Evolutionary conservation across 2,888 invertebrate genomes (phyloP), one percentile per base, ranked within the genome.

Genomic region (Bembecia ichneumoniformis): DNA sequence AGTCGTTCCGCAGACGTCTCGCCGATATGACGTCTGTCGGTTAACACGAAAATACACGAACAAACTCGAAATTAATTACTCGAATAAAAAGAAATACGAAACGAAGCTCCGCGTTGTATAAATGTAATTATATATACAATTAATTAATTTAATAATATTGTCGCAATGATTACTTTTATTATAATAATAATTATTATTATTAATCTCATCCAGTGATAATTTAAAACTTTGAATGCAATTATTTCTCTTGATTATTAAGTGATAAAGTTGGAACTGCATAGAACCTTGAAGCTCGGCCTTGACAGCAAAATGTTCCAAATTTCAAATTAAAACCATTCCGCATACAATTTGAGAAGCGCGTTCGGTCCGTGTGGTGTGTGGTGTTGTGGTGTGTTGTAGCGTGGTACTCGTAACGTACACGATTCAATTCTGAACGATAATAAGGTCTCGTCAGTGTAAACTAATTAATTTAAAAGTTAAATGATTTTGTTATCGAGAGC

Each of bases 1-100:
- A 84, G 84, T 84, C 68, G 74, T 66, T 65, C 68, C 61, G 69
- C 77, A 67, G 77, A 66, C 82, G 81, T 77, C 82, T 72, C 51
- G 49, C 46, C 55, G 66, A 55, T 51, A 63, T 75, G 77, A 81
- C 78, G 83, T 80, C 71, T 66, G 69, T 47, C 52, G 53, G 54
- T 56, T 60, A 51, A 51, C 76, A 68, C 75, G 64, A 71, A 63
- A 64, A 56, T 54, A 61, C 71, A 77, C 79, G 75, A 81, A 74
- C 67, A 64, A 65, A 63, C 66, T 65, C 72, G 73, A 75, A 71
- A 40, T 40, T 13, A 40, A 40, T 3, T 40, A 40, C 40, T 40
- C 40, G 40, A 40, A 40, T 15, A 44, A 44, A 15, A 44, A 16
- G 1, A 44, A 4, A 1, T n/a, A n/a, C 13, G 14, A 40, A 44